Evolutionary conservation across 2,113 vertebrate species (phyloP), one percentile per base, ranked within the genome.

Genomic region (Sylvietta virens): DNA sequence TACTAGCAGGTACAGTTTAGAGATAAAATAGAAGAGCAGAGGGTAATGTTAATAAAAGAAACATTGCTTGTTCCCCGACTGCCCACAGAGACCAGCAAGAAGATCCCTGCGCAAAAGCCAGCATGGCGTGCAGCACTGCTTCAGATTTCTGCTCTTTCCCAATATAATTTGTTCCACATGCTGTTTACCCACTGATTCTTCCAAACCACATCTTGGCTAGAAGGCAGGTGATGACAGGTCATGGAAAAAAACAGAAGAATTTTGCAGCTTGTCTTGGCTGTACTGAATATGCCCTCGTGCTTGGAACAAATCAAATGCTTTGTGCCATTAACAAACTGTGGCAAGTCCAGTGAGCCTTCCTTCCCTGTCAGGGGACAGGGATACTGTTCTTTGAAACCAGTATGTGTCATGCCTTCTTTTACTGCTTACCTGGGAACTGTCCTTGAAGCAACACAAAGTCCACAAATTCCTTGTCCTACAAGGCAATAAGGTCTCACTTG

Each of bases 221-320:
- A 86, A 86, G 77, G 82, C 65, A 96, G 73, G 84, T 90, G 93
- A 89, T 88, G 94, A 97, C 90, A 95, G 70, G 71, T 94, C 94
- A 94, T 61, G 76, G 93, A 51, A 94, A 86, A 90, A 88, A 91
- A 2, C 57, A 95, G 69, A 87, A 88, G 65, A 95, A 91, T 94
- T 95, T 96, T 95, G 66, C 90, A 94, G 79, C 65, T 96, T 96
- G 83, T 96, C 87, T 96, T 97, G 90, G 92, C 95, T 94, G 65
- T 95, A 81, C 77, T 4, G 17, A 84, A 26, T 90, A 66, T 82
- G 87, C 81, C 91, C 89, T 95, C 3, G 4, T 50, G 27, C 35
- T 85, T 95, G 78, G 67, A 95, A 77, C n/a, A 58, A 76, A 95
- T 50, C 58, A 72, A 85, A 77, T 0, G 0, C 24, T 90, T 92